Evolutionary conservation across 2,113 vertebrate species (phyloP).

Genomic region (Eurystomus gularis): DNA sequence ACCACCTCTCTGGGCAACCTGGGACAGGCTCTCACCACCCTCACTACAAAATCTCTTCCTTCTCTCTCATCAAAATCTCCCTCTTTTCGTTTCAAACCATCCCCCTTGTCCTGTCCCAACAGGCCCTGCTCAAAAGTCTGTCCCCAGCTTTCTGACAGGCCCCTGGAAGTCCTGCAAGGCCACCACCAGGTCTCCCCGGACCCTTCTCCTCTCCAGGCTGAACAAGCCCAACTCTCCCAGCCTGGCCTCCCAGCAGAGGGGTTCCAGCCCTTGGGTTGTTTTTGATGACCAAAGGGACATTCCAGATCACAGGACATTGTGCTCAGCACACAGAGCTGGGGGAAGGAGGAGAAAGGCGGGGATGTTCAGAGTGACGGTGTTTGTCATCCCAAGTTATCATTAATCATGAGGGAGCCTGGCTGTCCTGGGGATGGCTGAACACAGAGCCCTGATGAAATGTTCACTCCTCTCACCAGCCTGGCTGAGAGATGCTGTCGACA

Average conservation of each 20-base stretch:
- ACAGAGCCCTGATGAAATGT: too few species aligned
- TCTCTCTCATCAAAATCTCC: neutral
- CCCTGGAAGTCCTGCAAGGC: neutral
- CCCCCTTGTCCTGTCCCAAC: neutral
- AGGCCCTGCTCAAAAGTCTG: too few species aligned
- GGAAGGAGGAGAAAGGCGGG: neutral
- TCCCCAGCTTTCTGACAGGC: neutral
- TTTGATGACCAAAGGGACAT: neutral
- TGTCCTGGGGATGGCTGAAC: neutral
- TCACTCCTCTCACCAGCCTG: accelerated
- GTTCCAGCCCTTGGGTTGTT: neutral
- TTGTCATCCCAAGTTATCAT: neutral
- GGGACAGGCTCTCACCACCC: too few species aligned
- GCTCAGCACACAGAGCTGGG: neutral
- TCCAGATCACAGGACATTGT: neutral
- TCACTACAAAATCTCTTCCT: too few species aligned
- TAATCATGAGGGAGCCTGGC: neutral
- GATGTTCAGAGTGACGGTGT: neutral
- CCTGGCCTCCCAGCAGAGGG: neutral
- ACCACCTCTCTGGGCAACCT: too few species aligned
- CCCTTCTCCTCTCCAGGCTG: neutral
- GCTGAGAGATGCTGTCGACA: neutral
- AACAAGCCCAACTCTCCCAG: neutral
- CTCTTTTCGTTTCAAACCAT: neutral
- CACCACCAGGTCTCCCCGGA: neutral